Conservation (phyloP, 2,797 vertebrate genomes). For the Gobionotothen gibberifrons region DNA sequence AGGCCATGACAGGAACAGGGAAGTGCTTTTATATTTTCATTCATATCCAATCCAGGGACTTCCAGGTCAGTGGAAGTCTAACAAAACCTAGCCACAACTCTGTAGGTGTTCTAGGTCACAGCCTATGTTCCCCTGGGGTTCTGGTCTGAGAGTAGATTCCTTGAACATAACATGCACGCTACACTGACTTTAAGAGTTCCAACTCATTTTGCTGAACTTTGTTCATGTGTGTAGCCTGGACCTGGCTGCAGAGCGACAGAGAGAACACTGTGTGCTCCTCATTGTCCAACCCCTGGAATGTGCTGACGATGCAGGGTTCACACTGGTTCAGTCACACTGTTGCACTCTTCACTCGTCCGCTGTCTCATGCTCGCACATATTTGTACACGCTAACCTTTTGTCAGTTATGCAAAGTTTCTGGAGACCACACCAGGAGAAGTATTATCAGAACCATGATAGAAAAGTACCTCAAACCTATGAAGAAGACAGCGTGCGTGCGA, state of each 20-base stretch:
- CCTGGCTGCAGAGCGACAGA: slow-evolving; percentile 66
- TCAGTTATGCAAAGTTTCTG: slow-evolving; percentile 68
- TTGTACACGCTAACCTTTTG: slow-evolving; percentile 65
- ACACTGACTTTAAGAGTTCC: neutral
- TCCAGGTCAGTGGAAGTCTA: neutral
- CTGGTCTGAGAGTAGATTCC: slow-evolving; percentile 10
- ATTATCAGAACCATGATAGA: slow-evolving; percentile 24
- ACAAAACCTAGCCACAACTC: slow-evolving; percentile 2
- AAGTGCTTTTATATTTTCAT: neutral
- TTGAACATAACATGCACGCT: neutral
- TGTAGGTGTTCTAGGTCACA: neutral
- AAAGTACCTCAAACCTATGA: slow-evolving; percentile 45
- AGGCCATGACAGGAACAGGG: neutral
- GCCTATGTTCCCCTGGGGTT: slow-evolving; percentile 2
- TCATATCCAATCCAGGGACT: neutral
- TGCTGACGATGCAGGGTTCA: slow-evolving; percentile 82
- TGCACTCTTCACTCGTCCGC: slow-evolving; percentile 62
- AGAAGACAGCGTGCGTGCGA: slow-evolving; percentile 37
- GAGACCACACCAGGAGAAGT: slow-evolving; percentile 18
- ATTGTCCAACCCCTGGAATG: slow-evolving; percentile 82
- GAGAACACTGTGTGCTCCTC: slow-evolving; percentile 82
- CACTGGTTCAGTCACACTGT: slow-evolving; percentile 76
- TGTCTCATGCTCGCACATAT: slow-evolving; percentile 60
- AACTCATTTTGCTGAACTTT: slow-evolving; percentile 27
- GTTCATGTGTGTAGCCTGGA: slow-evolving; percentile 38